A percentile compares a stretch with the other conserved stretches of the same genome.
These are phyloP conservation scores for Calcarius lapponicus DNA, from an alignment of 2,797 vertebrate species.

Conservation along the genomic window DNA sequence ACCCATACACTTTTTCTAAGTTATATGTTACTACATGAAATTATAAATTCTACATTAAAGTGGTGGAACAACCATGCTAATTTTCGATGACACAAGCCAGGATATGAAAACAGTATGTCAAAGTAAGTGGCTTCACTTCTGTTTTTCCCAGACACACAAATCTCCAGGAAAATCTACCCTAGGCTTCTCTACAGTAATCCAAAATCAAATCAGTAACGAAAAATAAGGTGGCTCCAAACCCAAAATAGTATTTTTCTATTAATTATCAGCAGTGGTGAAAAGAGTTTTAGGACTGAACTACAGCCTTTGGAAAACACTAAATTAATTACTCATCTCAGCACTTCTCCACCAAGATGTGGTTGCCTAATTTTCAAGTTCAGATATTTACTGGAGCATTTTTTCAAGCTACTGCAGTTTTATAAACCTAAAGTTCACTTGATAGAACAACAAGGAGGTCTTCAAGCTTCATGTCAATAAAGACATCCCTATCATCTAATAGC, in stretches of 20 bases:
- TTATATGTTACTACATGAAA: not conserved
- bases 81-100: not conserved
- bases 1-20: not conserved
- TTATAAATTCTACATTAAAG: not conserved
- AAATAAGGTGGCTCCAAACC: not conserved
- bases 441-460: not conserved
- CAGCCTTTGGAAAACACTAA: not conserved
- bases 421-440: not conserved
- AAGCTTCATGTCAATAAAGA: not conserved
- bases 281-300: not conserved
- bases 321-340: not conserved
- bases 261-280: not conserved
- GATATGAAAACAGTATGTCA: not conserved
- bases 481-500: not conserved
- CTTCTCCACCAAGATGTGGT: not conserved
- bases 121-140: not conserved
- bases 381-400: not conserved
- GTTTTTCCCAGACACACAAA: not conserved
- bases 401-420: not conserved
- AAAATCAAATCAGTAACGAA: not conserved
- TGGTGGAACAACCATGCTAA: not conserved
- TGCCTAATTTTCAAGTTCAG: not conserved
- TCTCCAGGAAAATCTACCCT: not conserved
- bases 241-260: not conserved
- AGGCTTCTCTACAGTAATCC: not conserved